These are phyloP conservation scores for Cheilinus undulatus DNA, from an alignment of 2,113 vertebrate genomes.

Conservation along the genomic window DNA sequence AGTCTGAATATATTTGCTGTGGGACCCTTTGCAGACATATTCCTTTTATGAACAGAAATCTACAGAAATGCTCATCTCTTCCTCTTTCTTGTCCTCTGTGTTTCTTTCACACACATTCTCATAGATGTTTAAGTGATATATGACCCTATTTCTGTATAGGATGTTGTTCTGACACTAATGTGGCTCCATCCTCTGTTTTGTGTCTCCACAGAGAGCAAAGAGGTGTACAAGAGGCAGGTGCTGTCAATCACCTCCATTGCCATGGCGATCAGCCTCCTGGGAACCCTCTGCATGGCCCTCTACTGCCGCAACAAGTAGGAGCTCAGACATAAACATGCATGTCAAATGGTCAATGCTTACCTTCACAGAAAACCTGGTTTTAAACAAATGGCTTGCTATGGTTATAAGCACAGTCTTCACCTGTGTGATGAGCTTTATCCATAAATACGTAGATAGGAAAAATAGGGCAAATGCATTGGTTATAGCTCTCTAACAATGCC, in stretches of 20 bases:
- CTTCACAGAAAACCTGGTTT: too few species aligned
- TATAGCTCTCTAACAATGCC: too few species aligned
- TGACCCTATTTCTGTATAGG: constrained; percentile 14
- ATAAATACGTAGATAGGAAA: too few species aligned
- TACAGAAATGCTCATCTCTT: not conserved
- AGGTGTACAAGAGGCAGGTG: constrained; percentile 96
- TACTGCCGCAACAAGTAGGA: constrained; percentile 97
- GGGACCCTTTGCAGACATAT: not conserved
- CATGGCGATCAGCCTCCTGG: constrained; percentile 95
- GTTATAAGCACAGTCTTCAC: too few species aligned
- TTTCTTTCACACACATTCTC: not conserved
- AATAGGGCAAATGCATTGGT: too few species aligned
- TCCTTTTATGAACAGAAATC: not conserved
- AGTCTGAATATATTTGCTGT: constrained; percentile 19
- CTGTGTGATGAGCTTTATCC: too few species aligned
- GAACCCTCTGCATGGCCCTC: constrained; percentile 93
- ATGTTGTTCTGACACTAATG: constrained; percentile 55
- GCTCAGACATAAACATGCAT: not conserved
- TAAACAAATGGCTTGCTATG: too few species aligned
- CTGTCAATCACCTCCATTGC: constrained; percentile 96
- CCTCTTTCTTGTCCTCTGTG: not conserved
- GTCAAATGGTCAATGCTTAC: too few species aligned
- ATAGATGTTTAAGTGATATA: constrained; percentile 19
- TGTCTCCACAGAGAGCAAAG: constrained; percentile 92
- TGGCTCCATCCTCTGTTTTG: constrained; percentile 37